These are phyloP conservation scores for Dicentrarchus labrax DNA, from an alignment of 2,113 vertebrate genomes.

Conservation along the genomic window DNA sequence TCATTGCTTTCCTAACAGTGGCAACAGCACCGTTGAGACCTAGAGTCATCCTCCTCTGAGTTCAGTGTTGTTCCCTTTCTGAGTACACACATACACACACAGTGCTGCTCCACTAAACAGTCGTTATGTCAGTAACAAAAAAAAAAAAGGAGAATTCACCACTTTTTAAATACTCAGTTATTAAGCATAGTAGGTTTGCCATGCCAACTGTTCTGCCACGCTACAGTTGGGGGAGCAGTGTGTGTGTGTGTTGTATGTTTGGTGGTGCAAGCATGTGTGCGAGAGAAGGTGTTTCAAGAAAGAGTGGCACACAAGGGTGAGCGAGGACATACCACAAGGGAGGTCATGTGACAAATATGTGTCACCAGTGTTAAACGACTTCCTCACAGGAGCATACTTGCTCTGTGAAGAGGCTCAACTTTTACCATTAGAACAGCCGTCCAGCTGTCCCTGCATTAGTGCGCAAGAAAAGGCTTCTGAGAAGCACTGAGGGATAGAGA, in stretches of 20 bases:
- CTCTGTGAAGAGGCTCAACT: not conserved
- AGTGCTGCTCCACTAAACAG: slow-evolving; percentile 20
- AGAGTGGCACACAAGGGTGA: slow-evolving; percentile 7
- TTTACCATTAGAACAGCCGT: too few relatives aligned
- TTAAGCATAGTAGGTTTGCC: slow-evolving; percentile 25
- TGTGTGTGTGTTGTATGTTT: slow-evolving; percentile 2
- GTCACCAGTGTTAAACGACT: slow-evolving; percentile 25
- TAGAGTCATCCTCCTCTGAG: not conserved
- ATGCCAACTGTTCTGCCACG: slow-evolving; percentile 21
- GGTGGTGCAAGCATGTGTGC: not conserved
- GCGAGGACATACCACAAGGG: not conserved
- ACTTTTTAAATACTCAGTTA: slow-evolving; percentile 33
- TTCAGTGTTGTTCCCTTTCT: slow-evolving; percentile 39
- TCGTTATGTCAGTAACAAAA: slow-evolving; percentile 22
- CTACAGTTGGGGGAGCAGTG: not conserved
- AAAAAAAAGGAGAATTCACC: slow-evolving; percentile 3
- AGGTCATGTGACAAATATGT: slow-evolving; percentile 5
- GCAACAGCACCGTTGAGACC: slow-evolving; percentile 6
- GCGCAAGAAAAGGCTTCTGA: not conserved
- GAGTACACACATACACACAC: not conserved
- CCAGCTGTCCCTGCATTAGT: not conserved
- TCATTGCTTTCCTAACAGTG: not conserved
- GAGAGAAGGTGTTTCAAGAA: not conserved
- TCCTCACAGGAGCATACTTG: not conserved
- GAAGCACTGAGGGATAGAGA: not conserved